Evolutionary conservation across 2,113 vertebrate species (phyloP).

Genomic region (Naja naja): DNA sequence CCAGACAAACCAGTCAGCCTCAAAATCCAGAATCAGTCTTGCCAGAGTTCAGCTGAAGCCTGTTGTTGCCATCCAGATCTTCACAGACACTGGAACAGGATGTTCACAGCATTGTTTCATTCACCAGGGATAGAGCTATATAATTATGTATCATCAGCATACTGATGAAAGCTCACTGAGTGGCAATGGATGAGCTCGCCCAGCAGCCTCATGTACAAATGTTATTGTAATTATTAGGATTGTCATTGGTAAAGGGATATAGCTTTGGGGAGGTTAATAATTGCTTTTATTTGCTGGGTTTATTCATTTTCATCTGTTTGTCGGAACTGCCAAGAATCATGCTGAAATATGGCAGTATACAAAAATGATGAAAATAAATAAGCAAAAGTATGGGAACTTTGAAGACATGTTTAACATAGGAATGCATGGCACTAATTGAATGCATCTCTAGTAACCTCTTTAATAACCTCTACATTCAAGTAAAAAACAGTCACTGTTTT

Average conservation of each 20-base stretch:
- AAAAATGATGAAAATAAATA: background rate
- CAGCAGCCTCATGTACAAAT: background rate
- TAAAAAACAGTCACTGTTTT: background rate
- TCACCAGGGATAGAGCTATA: background rate
- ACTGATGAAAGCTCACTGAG: background rate
- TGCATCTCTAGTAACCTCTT: background rate
- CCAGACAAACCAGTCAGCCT: background rate
- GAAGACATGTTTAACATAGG: background rate
- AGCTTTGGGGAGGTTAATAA: background rate
- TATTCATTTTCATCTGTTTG: background rate
- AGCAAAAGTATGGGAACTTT: background rate
- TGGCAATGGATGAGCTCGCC: background rate
- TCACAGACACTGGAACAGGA: background rate
- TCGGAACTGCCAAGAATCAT: background rate
- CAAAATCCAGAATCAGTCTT: background rate
- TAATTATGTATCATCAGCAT: background rate
- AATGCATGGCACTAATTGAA: background rate
- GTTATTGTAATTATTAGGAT: background rate
- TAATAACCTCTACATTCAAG: background rate
- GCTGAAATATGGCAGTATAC: background rate
- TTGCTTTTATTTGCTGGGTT: background rate
- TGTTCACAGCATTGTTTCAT: background rate
- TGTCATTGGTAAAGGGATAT: background rate
- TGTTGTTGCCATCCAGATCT: no score
- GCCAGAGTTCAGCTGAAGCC: no score